A percentile compares a stretch with the other conserved stretches of the same genome.
Evolutionary conservation across 2,888 invertebrate species (phyloP).

Genomic region (Stratiomys singularior): DNA sequence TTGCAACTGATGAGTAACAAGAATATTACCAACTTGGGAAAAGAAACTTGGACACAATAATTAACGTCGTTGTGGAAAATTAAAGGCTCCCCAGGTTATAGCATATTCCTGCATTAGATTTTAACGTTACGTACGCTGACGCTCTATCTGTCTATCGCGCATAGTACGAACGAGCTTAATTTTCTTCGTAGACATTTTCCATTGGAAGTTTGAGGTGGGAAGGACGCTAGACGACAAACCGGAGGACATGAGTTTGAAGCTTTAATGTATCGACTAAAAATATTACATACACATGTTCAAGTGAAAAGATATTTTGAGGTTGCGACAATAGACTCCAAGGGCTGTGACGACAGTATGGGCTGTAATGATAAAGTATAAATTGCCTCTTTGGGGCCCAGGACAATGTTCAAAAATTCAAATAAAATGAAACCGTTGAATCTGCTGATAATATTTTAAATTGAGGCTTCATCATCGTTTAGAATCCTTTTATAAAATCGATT

Average conservation of each 20-base stretch:
- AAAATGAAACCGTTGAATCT: no score
- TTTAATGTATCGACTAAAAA: neutral
- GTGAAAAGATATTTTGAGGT: neutral
- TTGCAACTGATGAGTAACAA: neutral
- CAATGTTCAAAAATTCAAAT: no score
- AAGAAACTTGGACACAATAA: conserved; percentile 53
- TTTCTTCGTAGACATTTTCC: conserved; percentile 34
- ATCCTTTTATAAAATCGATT: no score
- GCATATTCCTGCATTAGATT: conserved; percentile 44
- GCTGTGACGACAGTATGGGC: no score
- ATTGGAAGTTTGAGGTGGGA: neutral
- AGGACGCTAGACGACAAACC: neutral
- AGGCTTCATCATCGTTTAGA: no score
- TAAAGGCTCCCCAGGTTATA: conserved; percentile 55
- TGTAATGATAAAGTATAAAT: no score
- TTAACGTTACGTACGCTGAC: neutral
- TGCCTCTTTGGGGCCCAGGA: no score
- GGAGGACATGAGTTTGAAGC: neutral
- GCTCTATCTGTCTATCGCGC: neutral
- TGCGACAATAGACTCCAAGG: no score
- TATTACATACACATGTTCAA: neutral
- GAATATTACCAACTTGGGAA: conserved; percentile 27
- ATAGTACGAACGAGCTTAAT: conserved; percentile 27
- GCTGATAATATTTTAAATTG: no score
- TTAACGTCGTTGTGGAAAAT: conserved; percentile 55